These are phyloP conservation scores for Sebastes reedi DNA, from an alignment of 2,797 vertebrate species.

Conservation along the genomic window DNA sequence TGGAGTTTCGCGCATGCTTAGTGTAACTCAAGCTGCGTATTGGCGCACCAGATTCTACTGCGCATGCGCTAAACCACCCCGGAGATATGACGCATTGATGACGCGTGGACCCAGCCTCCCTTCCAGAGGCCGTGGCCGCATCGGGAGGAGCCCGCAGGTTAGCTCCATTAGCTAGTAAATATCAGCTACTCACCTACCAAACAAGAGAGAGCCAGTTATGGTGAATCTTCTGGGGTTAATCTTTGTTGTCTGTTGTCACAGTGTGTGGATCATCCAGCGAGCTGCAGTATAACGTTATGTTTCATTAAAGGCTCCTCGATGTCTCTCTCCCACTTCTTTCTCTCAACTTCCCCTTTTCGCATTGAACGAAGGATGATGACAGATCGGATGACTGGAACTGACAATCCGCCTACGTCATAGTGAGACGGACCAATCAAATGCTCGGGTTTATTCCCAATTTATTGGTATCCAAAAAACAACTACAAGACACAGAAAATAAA, in stretches of 20 bases:
- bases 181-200: slow-evolving; percentile 55
- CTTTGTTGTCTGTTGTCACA: slow-evolving; percentile 24
- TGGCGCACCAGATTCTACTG: too few species aligned
- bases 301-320: slow-evolving; percentile 60
- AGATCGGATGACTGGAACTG: slow-evolving; percentile 75
- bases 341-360: slow-evolving; percentile 82
- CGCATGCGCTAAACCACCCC: too few species aligned
- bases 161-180: slow-evolving; percentile 45
- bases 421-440: slow-evolving; percentile 63
- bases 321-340: slow-evolving; percentile 77
- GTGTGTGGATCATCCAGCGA: slow-evolving; percentile 12
- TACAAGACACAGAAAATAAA: not conserved
- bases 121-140: slow-evolving; percentile 9
- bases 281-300: slow-evolving; percentile 7
- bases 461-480: not conserved
- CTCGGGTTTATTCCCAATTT: slow-evolving; percentile 24
- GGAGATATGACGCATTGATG: too few species aligned
- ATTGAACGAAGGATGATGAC: slow-evolving; percentile 78
- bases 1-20: too few species aligned
- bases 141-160: slow-evolving; percentile 66
- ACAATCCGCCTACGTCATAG: slow-evolving; percentile 59
- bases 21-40: too few species aligned
- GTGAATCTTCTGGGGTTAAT: slow-evolving; percentile 11
- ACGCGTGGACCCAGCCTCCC: too few species aligned
- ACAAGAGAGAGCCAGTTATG: slow-evolving; percentile 2